Evolutionary conservation across 2,797 vertebrate species (phyloP).

Genomic region (Parambassis ranga): DNA sequence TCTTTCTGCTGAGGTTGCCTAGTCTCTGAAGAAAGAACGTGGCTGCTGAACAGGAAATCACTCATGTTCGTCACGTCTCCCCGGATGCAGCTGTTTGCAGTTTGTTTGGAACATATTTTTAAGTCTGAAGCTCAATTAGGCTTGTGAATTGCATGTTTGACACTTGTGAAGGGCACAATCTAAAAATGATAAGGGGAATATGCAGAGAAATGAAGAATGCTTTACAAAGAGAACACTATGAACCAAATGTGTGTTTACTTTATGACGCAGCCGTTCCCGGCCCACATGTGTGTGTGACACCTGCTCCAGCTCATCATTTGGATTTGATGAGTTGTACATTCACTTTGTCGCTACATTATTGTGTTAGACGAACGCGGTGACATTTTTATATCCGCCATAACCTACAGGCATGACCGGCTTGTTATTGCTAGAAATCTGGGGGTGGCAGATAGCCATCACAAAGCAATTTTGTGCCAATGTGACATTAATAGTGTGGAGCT

Average conservation of each 20-base stretch:
- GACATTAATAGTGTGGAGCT: constrained; percentile 20
- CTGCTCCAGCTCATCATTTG: neutral
- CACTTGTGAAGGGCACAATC: neutral
- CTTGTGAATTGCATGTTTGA: neutral
- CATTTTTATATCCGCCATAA: neutral
- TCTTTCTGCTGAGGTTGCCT: neutral
- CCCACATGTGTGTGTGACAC: neutral
- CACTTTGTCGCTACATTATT: neutral
- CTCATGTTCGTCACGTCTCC: neutral
- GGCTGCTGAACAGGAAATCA: neutral
- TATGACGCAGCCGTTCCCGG: neutral
- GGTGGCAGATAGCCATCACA: constrained; percentile 35
- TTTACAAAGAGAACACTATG: too few relatives aligned
- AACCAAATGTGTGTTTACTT: too few relatives aligned
- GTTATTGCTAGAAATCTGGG: constrained; percentile 55
- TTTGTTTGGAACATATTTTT: neutral
- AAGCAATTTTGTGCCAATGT: constrained; percentile 44
- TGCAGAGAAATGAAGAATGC: neutral
- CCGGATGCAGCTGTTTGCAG: neutral
- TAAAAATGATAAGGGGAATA: neutral
- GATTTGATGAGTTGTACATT: neutral
- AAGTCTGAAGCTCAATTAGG: neutral
- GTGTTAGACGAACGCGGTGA: neutral
- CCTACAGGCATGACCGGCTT: constrained; percentile 9
- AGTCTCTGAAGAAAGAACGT: neutral